A percentile compares a stretch with the other conserved stretches of the same genome.
These are phyloP conservation scores for Enteromius fasciolatus DNA, from an alignment of 2,797 vertebrate species.

Conservation along the genomic window DNA sequence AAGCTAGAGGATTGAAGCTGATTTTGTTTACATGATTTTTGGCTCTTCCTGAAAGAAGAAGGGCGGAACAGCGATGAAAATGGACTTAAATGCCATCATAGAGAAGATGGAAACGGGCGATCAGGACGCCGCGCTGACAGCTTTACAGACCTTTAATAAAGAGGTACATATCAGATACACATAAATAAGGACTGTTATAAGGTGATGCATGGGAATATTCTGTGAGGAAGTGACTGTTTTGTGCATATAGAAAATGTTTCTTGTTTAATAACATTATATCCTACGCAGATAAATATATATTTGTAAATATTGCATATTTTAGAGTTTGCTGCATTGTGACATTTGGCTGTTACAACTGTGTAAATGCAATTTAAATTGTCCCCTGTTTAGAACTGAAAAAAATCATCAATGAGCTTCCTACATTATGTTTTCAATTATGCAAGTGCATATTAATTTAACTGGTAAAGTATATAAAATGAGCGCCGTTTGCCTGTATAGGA, in stretches of 20 bases:
- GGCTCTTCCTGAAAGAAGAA: slow-evolving; percentile 7
- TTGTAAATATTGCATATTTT: background rate
- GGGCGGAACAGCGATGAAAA: slow-evolving; percentile 63
- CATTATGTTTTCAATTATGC: background rate
- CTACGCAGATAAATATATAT: background rate
- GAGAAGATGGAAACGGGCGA: slow-evolving; percentile 83
- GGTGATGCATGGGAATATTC: background rate
- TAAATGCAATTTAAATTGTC: too few species aligned
- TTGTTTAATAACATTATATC: background rate
- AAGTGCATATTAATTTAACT: background rate
- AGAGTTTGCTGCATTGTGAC: background rate
- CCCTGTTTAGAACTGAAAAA: background rate
- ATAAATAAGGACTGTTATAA: background rate
- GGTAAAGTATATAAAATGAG: background rate
- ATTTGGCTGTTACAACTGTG: background rate
- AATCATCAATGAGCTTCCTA: background rate
- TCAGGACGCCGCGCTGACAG: slow-evolving; percentile 78
- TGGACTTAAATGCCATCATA: slow-evolving; percentile 83
- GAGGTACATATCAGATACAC: slow-evolving; percentile 77
- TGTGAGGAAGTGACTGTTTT: slow-evolving; percentile 5
- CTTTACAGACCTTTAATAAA: slow-evolving; percentile 83
- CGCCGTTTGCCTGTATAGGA: background rate
- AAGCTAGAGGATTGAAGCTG: slow-evolving; percentile 52
- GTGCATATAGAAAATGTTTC: background rate
- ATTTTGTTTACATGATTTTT: slow-evolving; percentile 42